Conservation (phyloP, 53 echinoderm and acorn worm species). For the Paelopatides confundens region DNA sequence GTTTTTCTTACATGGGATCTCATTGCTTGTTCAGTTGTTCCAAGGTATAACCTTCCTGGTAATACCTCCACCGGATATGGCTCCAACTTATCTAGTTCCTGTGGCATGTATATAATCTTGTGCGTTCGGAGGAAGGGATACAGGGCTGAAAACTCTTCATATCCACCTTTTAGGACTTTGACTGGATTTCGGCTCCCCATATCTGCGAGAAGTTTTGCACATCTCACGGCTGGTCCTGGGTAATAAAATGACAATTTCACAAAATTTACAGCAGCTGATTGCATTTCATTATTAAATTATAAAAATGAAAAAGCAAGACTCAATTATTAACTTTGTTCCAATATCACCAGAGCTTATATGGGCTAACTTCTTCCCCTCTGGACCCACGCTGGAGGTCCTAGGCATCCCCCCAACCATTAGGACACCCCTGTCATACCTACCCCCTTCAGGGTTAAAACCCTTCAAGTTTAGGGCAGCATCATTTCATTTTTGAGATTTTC, state of each 20-base stretch:
- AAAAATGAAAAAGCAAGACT: no score
- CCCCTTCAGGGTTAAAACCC: no score
- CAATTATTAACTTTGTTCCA: no score
- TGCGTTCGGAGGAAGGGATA: conserved; percentile 97
- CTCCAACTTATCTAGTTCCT: conserved; percentile 80
- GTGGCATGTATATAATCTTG: conserved; percentile 97
- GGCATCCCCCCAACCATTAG: no score
- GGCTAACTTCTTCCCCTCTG: no score
- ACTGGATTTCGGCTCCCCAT: conserved; percentile 94
- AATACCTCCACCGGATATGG: conserved; percentile 95
- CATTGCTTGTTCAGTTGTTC: conserved; percentile 69
- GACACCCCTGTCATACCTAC: no score
- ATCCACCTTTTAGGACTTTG: conserved; percentile 91
- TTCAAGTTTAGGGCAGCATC: no score
- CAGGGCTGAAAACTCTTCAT: conserved; percentile 97
- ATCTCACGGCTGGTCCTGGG: conserved; percentile 80
- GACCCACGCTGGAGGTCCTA: no score
- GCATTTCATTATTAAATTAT: no score
- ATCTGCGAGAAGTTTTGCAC: conserved; percentile 90
- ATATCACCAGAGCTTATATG: no score
- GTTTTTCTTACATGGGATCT: conserved; percentile 82
- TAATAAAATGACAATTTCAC: not conserved
- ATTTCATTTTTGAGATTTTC: no score
- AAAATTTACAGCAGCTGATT: no score
- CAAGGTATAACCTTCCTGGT: conserved; percentile 91